phyloP scores from a whole-genome alignment of 53 echinoderm and acorn worm genomes.

The Luidia sarsii region DNA sequence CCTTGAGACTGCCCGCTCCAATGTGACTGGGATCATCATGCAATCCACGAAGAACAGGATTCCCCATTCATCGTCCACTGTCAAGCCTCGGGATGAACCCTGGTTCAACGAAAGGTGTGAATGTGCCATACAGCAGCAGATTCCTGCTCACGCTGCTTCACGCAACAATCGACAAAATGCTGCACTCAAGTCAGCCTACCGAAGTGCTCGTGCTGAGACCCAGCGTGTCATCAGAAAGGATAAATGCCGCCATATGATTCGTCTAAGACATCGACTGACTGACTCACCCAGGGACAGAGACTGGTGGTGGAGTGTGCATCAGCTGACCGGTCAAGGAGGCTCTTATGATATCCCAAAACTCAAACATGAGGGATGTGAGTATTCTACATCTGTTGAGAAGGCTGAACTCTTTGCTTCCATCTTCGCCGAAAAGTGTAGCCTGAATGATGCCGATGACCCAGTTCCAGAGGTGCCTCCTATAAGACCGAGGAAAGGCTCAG shows the following conservation, averaged over 20 bases:
- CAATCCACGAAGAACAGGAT: not conserved
- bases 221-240: slow-evolving; percentile 11
- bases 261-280: slow-evolving; percentile 2
- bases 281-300: slow-evolving; percentile 10
- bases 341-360: slow-evolving; percentile 7
- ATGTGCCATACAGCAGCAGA: too few relatives aligned
- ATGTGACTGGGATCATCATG: not conserved
- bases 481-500: not conserved
- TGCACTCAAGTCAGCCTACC: slow-evolving; percentile 13
- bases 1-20: too few relatives aligned
- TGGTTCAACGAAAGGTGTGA: too few relatives aligned
- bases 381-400: slow-evolving; percentile 1
- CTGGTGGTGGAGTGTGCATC: not conserved
- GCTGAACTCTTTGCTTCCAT: not conserved
- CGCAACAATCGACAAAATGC: not conserved
- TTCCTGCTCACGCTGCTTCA: slow-evolving; percentile 5
- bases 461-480: too few relatives aligned
- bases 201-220: slow-evolving; percentile 21
- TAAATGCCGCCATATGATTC: slow-evolving; percentile 7
- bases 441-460: slow-evolving; percentile 11
- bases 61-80: not conserved
- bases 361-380: not conserved
- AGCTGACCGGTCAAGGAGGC: slow-evolving; percentile 19
- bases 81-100: not conserved
- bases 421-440: not conserved